These are phyloP conservation scores for Enoplolaimus lenunculus DNA, from an alignment of 2,888 invertebrate species.

Conservation along the genomic window DNA sequence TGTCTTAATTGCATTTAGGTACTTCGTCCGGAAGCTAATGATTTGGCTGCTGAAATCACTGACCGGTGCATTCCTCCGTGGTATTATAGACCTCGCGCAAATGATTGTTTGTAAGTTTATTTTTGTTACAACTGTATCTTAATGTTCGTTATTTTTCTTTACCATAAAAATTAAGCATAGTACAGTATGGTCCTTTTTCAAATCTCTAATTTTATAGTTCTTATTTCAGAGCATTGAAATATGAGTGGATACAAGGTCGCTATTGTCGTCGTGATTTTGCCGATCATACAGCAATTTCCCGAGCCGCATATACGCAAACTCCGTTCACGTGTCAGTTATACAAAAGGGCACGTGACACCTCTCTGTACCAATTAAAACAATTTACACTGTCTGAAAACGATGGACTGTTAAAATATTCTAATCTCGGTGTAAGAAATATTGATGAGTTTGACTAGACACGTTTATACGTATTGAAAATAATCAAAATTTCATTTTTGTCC, in stretches of 20 bases:
- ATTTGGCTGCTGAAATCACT: neutral
- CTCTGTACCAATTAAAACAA: neutral
- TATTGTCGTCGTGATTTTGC: slow-evolving; percentile 14
- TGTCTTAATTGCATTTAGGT: neutral
- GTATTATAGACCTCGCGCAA: slow-evolving; percentile 6
- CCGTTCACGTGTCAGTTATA: slow-evolving; percentile 15
- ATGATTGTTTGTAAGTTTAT: slow-evolving; percentile 2
- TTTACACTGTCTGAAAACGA: slow-evolving; percentile 10
- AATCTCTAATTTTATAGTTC: too few relatives aligned
- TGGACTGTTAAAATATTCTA: neutral
- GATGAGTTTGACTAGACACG: neutral
- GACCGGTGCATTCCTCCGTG: slow-evolving; percentile 8
- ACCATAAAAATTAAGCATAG: too few relatives aligned
- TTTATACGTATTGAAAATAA: too few relatives aligned
- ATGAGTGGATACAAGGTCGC: slow-evolving; percentile 3
- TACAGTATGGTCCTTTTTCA: too few relatives aligned
- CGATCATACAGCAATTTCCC: neutral
- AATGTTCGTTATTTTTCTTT: too few relatives aligned
- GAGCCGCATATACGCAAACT: neutral
- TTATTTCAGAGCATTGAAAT: slow-evolving; percentile 14
- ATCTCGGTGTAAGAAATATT: neutral
- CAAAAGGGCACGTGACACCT: slow-evolving; percentile 11
- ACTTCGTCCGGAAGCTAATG: neutral
- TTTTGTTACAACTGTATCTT: too few relatives aligned
- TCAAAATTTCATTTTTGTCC: too few relatives aligned